Percentiles rank a stretch among this genome's conserved stretches.
These are phyloP conservation scores for Semotilus atromaculatus DNA, from an alignment of 2,797 vertebrate species.

Conservation along the genomic window DNA sequence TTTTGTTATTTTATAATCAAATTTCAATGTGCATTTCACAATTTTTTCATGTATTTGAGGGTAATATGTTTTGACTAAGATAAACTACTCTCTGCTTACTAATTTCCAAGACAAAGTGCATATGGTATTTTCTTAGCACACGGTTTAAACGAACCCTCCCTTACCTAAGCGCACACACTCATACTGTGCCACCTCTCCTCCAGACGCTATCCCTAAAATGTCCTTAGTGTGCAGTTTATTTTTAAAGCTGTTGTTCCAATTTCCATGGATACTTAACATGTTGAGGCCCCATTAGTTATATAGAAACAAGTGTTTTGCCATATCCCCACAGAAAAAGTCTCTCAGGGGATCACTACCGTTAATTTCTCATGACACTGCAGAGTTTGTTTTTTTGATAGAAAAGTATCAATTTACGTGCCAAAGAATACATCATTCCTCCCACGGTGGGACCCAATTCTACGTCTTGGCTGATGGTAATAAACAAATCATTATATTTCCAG, in stretches of 20 bases:
- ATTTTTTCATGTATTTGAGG: neutral
- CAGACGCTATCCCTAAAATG: conserved; percentile 34
- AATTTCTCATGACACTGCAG: conserved; percentile 68
- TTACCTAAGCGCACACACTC: conserved; percentile 4
- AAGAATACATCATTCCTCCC: conserved; percentile 62
- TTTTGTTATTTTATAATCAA: neutral
- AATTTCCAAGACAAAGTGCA: neutral
- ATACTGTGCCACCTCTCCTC: conserved; percentile 19
- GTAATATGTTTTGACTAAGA: neutral
- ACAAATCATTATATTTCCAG: conserved; percentile 67
- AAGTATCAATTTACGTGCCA: conserved; percentile 64
- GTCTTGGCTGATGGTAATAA: conserved; percentile 58
- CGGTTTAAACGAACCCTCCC: neutral
- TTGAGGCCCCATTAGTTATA: conserved; percentile 55
- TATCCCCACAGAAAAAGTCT: conserved; percentile 50
- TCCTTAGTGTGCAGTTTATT: conserved; percentile 55
- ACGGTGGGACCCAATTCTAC: conserved; percentile 55
- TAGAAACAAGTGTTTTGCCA: conserved; percentile 54
- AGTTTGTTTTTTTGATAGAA: conserved; percentile 66
- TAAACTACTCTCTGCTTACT: neutral
- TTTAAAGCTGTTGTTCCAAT: conserved; percentile 60
- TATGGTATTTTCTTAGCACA: neutral
- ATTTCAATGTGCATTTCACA: neutral
- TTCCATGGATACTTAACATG: conserved; percentile 60
- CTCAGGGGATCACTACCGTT: conserved; percentile 52